Evolutionary conservation across 2,797 vertebrate species (phyloP).

Genomic region (Diplodus sargus): DNA sequence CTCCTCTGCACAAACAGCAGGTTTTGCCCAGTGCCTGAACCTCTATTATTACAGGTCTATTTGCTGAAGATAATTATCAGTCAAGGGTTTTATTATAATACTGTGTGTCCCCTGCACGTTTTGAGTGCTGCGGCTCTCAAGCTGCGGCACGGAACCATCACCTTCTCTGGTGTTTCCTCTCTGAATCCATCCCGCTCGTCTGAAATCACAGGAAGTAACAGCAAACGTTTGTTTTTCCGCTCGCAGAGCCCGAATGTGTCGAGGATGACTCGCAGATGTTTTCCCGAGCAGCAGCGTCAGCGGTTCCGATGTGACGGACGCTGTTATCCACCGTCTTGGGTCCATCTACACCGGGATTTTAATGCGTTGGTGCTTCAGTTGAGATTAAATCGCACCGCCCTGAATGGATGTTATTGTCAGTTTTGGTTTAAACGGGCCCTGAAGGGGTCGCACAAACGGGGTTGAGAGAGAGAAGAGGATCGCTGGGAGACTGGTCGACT

Average conservation of each 20-base stretch:
- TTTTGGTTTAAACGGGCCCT: conserved; percentile 2
- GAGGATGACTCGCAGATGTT: conserved; percentile 42
- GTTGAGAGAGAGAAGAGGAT: neutral
- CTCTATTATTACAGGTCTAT: neutral
- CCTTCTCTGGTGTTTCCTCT: conserved; percentile 4
- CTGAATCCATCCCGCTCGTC: conserved; percentile 29
- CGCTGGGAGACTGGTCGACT: neutral
- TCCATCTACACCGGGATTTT: conserved; percentile 18
- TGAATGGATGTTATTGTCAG: neutral
- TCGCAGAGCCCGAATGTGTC: conserved; percentile 15
- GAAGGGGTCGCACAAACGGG: neutral
- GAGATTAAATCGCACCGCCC: conserved; percentile 1
- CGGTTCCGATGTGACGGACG: conserved; percentile 5
- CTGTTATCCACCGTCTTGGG: neutral
- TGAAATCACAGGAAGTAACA: conserved; percentile 42
- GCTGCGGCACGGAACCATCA: conserved; percentile 1
- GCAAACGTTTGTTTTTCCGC: conserved; percentile 48
- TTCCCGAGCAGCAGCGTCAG: conserved; percentile 18
- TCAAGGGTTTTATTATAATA: neutral
- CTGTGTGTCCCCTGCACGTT: conserved; percentile 8
- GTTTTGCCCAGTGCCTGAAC: neutral
- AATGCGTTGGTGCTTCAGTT: conserved; percentile 1
- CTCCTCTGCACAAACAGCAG: neutral
- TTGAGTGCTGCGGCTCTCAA: conserved; percentile 13
- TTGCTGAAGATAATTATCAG: conserved; percentile 18